These are phyloP conservation scores for Stigmatopora argus DNA, from an alignment of 2,113 vertebrate genomes.

Conservation along the genomic window DNA sequence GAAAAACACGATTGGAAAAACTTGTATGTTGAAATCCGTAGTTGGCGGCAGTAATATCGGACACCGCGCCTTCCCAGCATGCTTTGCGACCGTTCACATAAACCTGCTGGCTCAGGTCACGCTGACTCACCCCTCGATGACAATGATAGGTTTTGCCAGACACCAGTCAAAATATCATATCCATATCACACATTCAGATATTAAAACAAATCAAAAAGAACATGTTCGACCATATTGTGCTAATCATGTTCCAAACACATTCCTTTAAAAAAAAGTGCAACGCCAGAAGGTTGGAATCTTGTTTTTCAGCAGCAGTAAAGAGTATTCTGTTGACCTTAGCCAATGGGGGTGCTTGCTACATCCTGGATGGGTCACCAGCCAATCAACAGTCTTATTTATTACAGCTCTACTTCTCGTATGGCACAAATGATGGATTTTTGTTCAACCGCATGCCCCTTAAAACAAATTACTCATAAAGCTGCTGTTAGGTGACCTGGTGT, in stretches of 20 bases:
- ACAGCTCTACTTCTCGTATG: slow-evolving; percentile 6
- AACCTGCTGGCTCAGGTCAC: slow-evolving; percentile 8
- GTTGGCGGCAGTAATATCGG: not conserved
- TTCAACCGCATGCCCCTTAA: not conserved
- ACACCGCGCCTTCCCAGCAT: not conserved
- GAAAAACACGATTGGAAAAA: not conserved
- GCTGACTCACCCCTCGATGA: not conserved
- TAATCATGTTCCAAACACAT: no score
- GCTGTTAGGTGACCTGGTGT: slow-evolving; percentile 9
- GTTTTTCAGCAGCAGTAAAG: not conserved
- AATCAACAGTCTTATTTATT: not conserved
- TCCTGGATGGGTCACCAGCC: not conserved
- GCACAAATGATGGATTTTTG: slow-evolving; percentile 32
- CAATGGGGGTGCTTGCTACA: not conserved
- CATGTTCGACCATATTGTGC: no score
- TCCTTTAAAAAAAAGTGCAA: no score
- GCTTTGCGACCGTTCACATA: not conserved
- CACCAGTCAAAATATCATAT: not conserved
- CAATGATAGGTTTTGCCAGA: not conserved
- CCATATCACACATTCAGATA: not conserved
- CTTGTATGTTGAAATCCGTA: slow-evolving; percentile 13
- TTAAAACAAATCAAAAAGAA: not conserved
- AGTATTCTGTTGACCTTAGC: not conserved
- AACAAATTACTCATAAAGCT: slow-evolving; percentile 10
- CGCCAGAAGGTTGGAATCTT: not conserved